Percentiles rank a stretch among this genome's conserved stretches.
These are phyloP conservation scores for Arrhopalites spinosus DNA, from an alignment of 2,888 invertebrate genomes.

Conservation along the genomic window DNA sequence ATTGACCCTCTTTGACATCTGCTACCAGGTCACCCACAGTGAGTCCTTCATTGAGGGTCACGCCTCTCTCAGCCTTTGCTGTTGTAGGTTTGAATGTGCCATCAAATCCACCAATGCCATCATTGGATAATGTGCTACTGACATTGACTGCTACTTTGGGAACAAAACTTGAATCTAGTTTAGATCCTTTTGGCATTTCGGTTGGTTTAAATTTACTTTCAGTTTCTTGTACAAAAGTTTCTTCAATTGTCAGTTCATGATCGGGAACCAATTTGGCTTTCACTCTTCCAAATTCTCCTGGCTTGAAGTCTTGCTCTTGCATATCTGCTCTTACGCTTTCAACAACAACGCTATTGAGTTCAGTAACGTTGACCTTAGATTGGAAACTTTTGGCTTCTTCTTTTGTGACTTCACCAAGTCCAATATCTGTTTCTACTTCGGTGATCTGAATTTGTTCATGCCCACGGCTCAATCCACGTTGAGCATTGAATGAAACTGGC, in stretches of 20 bases:
- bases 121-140: background rate
- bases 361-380: slow-evolving; percentile 19
- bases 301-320: slow-evolving; percentile 25
- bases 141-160: slow-evolving; percentile 6
- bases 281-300: slow-evolving; percentile 23
- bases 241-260: slow-evolving; percentile 1
- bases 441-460: slow-evolving; percentile 28
- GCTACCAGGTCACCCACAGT: background rate
- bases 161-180: slow-evolving; percentile 13
- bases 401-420: slow-evolving; percentile 24
- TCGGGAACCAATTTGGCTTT: slow-evolving; percentile 25
- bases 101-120: slow-evolving; percentile 10
- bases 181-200: slow-evolving; percentile 15
- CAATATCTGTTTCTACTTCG: slow-evolving; percentile 24
- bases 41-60: slow-evolving; percentile 12
- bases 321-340: slow-evolving; percentile 25
- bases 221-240: slow-evolving; percentile 27
- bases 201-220: slow-evolving; percentile 12
- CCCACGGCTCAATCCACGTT: slow-evolving; percentile 13
- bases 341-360: slow-evolving; percentile 14
- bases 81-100: slow-evolving; percentile 32
- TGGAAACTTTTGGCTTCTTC: slow-evolving; percentile 21
- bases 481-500: slow-evolving; percentile 27
- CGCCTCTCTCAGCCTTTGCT: slow-evolving; percentile 6
- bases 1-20: slow-evolving; percentile 21